Evolutionary conservation across 2,797 vertebrate genomes (phyloP), one percentile per base, ranked within the genome.

Genomic region (Moxostoma hubbsi): DNA sequence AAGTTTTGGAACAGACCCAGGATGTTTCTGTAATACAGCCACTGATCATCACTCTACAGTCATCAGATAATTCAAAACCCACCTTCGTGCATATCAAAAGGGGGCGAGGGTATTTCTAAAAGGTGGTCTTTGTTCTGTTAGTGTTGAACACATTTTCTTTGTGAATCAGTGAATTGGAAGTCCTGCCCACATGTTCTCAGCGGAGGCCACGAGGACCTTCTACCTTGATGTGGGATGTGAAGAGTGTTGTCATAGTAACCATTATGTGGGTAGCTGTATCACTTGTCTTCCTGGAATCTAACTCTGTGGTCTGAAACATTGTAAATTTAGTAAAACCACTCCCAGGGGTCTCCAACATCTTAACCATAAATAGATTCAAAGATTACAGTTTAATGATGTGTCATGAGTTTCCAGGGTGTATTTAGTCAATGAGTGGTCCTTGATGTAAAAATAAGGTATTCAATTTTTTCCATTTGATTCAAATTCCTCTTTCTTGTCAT

Each of bases 181-280:
- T 9, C 11, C 76, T 66, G 50, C 76, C 83, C 76, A 79, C 83
- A 55, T 61, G 9, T 73, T 81, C 72, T 75, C 66, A 43, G 16
- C 47, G 66, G 13, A 71, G 66, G 67, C 72, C 79, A 61, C 76
- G 47, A 46, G 64, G 82, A 75, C 82, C 65, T 75, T 57, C 49
- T 77, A 50, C 72, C 80, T 79, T 81, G 71, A 81, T 81, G 83
- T 81, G 80, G 72, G 69, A 81, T 73, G 24, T 65, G 64, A 64
- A 64, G 77, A 64, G 12, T 82, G 80, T 81, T 81, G 83, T 79
- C 71, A 83, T 83, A 81, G 82, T 74, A 83, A 84, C 83, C 54
- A 77, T 70, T 58, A 62, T 69, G 81, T 74, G 71, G 79, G 54
- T 80, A 65, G 77, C 75, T 46, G 1, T 50, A 11, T 76, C 61